Evolutionary conservation across 2,888 invertebrate species (phyloP), one percentile per base, ranked within the genome.

Genomic region (Caenorhabditis angaria): DNA sequence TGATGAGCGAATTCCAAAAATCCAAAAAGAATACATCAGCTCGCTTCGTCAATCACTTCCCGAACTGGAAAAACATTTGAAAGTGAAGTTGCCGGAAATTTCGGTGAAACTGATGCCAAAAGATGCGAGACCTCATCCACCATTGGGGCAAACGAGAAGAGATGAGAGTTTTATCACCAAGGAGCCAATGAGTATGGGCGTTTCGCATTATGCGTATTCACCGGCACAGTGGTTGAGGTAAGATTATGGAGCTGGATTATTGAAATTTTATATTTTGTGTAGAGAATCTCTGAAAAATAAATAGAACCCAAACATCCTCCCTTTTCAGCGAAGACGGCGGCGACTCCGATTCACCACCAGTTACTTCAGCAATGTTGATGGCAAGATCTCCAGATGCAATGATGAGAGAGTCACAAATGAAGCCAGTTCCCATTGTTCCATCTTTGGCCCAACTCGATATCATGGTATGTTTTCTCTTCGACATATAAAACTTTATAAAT

Each of bases 151-250:
- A 35, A 61, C 63, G 4, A 27, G 25, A 22, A 63, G 85, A 8
- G 83, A 83, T 29, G 84, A 85, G 47, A 83, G 83, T 18, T 85
- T 85, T 53, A 77, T 83, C 68, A 82, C 82, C 0, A 71, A 76
- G 8, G 84, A 77, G 35, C 70, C 78, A 0, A 74, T 80, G 28
- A 54, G 67, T 47, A 77, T 84, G 54, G 80, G 76, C 27, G 66
- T 71, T 1, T 73, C 84, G 51, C 66, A 71, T 27, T 67, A 63
- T 50, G 61, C 63, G 29, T 71, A 64, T 41, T 71, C 71, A 22
- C 72, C 72, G 6, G 72, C 81, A 18, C 77, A 66, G 22, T 85
- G 84, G 84, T 41, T 78, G 2, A 70, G 76, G 76, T 76, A 56
- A 27, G 14, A 28, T 47, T 22, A n/a, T 14, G 22, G 0, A 35